Percentiles rank a stretch among this genome's conserved stretches.
These are phyloP conservation scores for Pluvialis apricaria DNA, from an alignment of 2,113 vertebrate species.

Conservation along the genomic window DNA sequence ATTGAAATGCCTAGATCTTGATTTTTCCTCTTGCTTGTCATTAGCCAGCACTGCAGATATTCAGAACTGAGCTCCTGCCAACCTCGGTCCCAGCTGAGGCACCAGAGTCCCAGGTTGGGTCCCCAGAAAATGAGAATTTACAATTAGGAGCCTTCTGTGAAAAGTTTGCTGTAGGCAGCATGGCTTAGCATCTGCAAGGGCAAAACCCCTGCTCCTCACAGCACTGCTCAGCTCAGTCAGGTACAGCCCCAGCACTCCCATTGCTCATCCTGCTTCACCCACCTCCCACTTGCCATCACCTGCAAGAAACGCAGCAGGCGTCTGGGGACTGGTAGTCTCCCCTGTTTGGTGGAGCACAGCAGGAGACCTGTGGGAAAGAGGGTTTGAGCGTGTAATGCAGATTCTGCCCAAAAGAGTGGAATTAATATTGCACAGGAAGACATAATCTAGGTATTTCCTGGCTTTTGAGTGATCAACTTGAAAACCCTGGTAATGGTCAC, in stretches of 20 bases:
- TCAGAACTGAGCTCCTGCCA: not conserved
- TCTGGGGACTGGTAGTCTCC: not conserved
- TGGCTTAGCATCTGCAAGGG: accelerated
- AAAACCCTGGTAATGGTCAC: not conserved
- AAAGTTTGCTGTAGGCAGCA: not conserved
- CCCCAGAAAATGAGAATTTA: not conserved
- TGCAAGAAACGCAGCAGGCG: not conserved
- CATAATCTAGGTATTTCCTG: not conserved
- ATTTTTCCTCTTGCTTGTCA: not conserved
- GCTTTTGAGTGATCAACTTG: not conserved
- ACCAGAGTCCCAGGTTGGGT: not conserved
- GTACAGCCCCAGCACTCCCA: not conserved
- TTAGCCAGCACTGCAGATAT: not conserved
- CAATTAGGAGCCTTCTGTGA: not conserved
- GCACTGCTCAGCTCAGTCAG: not conserved
- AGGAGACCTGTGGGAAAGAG: not conserved
- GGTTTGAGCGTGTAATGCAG: accelerated
- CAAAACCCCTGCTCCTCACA: not conserved
- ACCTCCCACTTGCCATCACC: not conserved
- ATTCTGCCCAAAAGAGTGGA: not conserved
- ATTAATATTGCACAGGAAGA: not conserved
- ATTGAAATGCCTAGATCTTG: not conserved
- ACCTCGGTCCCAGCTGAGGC: not conserved
- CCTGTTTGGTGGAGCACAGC: not conserved
- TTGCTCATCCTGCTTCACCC: not conserved